Base-by-base conservation (phyloP, 2,113 vertebrate genomes). In the Chelonoidis abingdonii region DNA sequence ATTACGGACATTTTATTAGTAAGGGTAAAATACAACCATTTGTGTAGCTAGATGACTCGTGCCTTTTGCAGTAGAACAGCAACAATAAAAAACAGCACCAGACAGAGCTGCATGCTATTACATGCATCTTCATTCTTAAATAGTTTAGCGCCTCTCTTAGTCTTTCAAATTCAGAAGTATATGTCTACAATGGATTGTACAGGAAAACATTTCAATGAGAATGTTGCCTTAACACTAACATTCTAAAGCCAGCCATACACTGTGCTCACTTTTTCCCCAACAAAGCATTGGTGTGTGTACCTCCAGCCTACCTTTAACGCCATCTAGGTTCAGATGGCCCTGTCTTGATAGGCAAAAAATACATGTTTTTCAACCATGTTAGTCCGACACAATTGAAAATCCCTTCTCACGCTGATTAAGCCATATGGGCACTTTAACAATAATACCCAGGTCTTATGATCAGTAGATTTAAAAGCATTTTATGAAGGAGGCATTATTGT, bases 51-150 rank as follows among this genome's bases (percentile, higher is more conserved):
- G 24, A 10, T 89, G 79, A 80, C 14, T 86, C 27, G 50, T 1
- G 22, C 1, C 5, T 50, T 59, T 80, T 86, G 4, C 4, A 8
- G 86, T 2, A n/a, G 17, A 65, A 89, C 49, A 38, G 1, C 1
- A 10, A 3, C 3, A 38, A 84, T 80, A 49, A 79, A 52, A 44
- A 11, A 0, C 3, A 10, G 1, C 1, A 47, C 62, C 1, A 24
- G 85, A 85, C 75, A n/a, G 29, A 22, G 6, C 41, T 75, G n/a
- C n/a, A n/a, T n/a, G 31, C 84, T 4, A 6, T 69, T 12, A 17
- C 3, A 75, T 72, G 31, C 22, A 16, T 17, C 9, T 4, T 41
- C 11, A 6, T 31, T 57, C 19, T 25, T 11, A 50, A 86, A 31
- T 29, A 72, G 41, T 90, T 53, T 2, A 83, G 3, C 2, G 35